Percentiles rank a stretch among this genome's conserved stretches.
These are phyloP conservation scores for Alviniconcha strummeri DNA, from an alignment of 2,888 invertebrate species.

Conservation along the genomic window DNA sequence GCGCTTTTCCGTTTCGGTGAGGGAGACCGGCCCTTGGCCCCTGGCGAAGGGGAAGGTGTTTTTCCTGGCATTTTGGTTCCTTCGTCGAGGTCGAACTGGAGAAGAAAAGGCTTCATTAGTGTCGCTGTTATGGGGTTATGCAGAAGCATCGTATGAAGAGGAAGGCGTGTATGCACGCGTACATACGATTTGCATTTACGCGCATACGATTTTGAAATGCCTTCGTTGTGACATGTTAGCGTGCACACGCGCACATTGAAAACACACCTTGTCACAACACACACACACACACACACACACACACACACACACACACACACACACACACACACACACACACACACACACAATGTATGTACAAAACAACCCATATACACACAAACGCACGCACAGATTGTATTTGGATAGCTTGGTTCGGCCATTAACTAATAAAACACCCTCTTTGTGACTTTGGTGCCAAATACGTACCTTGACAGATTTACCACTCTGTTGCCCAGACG, in stretches of 20 bases:
- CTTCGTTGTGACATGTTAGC: no score
- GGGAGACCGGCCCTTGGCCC: constrained; percentile 14
- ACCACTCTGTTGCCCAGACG: no score
- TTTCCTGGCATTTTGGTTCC: constrained; percentile 24
- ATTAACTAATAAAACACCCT: no score
- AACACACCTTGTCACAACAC: background rate
- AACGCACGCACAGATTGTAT: background rate
- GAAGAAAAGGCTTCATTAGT: background rate
- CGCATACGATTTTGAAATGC: background rate
- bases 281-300: background rate
- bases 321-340: background rate
- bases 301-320: constrained; percentile 4
- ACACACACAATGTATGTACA: background rate
- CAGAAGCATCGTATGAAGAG: background rate
- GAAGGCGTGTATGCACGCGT: constrained; percentile 1
- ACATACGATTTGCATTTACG: background rate
- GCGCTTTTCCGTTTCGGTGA: constrained; percentile 14
- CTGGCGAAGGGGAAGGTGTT: constrained; percentile 15
- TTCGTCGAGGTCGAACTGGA: background rate
- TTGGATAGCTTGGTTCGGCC: no score
- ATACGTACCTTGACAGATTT: no score
- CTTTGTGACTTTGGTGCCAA: no score
- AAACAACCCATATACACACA: background rate
- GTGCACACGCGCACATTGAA: background rate
- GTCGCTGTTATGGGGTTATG: no score